Evolutionary conservation across 92 coral and sea anemone genomes (phyloP).

Genomic region (Galaxea fascicularis): DNA sequence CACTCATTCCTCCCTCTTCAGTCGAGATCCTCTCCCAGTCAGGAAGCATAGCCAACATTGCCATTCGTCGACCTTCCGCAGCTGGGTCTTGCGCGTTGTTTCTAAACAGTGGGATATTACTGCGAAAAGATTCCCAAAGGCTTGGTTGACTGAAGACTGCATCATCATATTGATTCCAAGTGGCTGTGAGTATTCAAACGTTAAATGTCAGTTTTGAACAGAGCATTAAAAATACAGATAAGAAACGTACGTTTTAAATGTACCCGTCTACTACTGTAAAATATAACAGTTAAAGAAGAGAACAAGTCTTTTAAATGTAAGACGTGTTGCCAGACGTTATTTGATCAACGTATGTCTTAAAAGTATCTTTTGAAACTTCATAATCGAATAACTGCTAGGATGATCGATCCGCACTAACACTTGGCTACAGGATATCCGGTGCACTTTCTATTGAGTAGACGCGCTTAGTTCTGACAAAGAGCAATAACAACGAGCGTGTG

Average conservation of each 20-base stretch:
- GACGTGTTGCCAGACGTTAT: too few species aligned
- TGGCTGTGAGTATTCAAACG: not conserved
- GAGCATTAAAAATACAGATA: not conserved
- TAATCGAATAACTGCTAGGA: too few species aligned
- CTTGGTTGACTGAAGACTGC: constrained; percentile 58
- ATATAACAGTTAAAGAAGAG: too few species aligned
- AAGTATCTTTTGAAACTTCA: too few species aligned
- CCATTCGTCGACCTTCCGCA: constrained; percentile 53
- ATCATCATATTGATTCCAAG: constrained; percentile 74
- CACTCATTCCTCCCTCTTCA: constrained; percentile 11
- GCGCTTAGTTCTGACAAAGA: too few species aligned
- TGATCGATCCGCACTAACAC: too few species aligned
- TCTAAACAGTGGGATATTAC: not conserved
- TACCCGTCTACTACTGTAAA: too few species aligned
- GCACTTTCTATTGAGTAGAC: too few species aligned
- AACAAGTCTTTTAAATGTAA: too few species aligned
- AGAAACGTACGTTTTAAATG: not conserved
- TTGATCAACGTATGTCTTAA: too few species aligned
- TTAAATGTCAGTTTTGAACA: not conserved
- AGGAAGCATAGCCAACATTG: constrained; percentile 55
- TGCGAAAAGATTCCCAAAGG: constrained; percentile 36
- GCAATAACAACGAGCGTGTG: too few species aligned
- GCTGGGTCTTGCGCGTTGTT: constrained; percentile 11
- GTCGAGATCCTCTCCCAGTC: constrained; percentile 40
- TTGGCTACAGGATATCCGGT: too few species aligned